Conservation (phyloP, 2,113 vertebrate genomes). For the Planiliza haematocheilus region DNA sequence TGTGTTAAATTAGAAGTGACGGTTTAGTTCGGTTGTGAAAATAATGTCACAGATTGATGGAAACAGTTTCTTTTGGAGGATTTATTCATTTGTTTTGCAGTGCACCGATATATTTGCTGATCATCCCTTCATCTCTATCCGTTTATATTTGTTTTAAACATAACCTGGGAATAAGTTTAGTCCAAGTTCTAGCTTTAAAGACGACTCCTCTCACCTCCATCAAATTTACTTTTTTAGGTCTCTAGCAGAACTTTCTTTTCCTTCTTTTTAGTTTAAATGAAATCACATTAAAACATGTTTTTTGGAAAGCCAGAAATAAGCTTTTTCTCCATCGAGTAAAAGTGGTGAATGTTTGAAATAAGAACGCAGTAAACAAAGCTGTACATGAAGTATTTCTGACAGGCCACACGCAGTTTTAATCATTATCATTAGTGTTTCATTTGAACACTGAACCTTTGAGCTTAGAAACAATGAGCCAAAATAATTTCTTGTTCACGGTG, state of each 20-base stretch:
- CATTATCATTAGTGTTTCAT: not conserved
- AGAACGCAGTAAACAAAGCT: not conserved
- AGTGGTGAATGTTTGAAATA: not conserved
- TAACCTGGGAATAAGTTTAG: not conserved
- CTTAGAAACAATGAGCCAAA: slow-evolving; percentile 1
- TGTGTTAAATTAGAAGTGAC: not conserved
- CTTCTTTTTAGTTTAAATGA: too few relatives aligned
- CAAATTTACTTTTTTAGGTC: not conserved
- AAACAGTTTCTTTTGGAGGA: too few relatives aligned
- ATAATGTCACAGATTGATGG: not conserved
- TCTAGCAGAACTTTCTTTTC: not conserved
- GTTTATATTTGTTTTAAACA: too few relatives aligned
- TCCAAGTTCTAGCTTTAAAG: not conserved
- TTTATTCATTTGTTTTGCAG: too few relatives aligned
- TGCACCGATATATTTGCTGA: too few relatives aligned
- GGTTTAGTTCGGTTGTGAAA: not conserved
- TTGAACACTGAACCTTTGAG: slow-evolving; percentile 7
- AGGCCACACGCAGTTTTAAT: not conserved
- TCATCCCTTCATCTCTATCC: too few relatives aligned
- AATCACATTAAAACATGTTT: too few relatives aligned
- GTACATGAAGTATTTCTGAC: not conserved
- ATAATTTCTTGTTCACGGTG: not conserved
- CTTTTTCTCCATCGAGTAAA: not conserved
- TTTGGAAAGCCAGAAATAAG: too few relatives aligned
- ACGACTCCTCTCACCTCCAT: too few relatives aligned